Conservation (phyloP, 2,113 vertebrate species). For the Macrotus californicus region DNA sequence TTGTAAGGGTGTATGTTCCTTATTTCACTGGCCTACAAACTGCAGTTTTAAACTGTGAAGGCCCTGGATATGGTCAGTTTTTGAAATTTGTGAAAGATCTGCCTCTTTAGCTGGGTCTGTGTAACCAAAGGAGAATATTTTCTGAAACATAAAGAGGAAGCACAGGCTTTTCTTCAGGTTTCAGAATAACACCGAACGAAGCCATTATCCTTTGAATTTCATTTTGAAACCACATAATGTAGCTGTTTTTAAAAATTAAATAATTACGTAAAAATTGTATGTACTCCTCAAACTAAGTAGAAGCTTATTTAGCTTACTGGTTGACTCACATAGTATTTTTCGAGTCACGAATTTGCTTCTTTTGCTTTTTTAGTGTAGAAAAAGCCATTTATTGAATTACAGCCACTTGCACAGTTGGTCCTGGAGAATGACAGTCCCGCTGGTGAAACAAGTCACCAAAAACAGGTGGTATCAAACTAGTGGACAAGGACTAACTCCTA, state of each 20-base stretch:
- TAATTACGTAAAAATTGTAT: constrained; percentile 16
- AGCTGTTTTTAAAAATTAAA: neutral
- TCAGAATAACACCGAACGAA: neutral
- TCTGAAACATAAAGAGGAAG: neutral
- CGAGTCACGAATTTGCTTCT: neutral
- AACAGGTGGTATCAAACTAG: neutral
- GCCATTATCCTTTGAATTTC: constrained; percentile 15
- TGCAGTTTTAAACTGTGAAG: neutral
- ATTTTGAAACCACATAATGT: neutral
- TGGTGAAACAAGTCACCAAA: neutral
- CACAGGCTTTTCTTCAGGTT: neutral
- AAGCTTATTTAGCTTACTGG: constrained; percentile 18
- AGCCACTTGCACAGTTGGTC: neutral
- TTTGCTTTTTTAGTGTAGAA: neutral
- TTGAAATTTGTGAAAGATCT: neutral
- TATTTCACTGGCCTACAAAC: neutral
- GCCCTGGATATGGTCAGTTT: neutral
- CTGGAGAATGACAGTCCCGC: neutral
- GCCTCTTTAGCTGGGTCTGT: neutral
- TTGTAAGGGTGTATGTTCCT: neutral
- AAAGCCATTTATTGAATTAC: neutral
- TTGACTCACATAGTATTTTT: neutral
- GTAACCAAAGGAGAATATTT: constrained; percentile 29
- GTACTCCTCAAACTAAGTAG: neutral
- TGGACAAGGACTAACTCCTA: neutral